Conservation (phyloP, 2,113 vertebrate species). For the Felis chaus region DNA sequence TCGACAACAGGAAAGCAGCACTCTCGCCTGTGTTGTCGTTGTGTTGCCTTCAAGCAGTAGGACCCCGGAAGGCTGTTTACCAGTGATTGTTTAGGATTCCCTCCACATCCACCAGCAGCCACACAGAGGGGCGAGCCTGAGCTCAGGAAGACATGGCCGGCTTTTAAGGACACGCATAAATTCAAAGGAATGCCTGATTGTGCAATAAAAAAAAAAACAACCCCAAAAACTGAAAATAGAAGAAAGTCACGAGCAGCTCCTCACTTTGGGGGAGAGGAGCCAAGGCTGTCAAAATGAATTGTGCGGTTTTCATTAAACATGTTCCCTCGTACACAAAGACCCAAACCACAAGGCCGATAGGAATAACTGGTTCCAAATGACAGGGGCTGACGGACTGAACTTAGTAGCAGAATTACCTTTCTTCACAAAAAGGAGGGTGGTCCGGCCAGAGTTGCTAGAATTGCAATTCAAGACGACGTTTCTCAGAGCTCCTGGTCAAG, state of each 20-base stretch:
- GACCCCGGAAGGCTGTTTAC: background rate
- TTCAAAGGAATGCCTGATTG: constrained; percentile 70
- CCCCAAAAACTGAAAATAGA: constrained; percentile 58
- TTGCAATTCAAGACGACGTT: background rate
- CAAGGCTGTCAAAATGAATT: constrained; percentile 39
- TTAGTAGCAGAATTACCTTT: constrained; percentile 28
- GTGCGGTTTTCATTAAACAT: constrained; percentile 54
- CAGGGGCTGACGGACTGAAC: background rate
- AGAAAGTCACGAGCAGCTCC: constrained; percentile 39
- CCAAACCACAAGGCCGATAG: background rate
- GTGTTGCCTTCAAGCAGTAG: background rate
- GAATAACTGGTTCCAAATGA: background rate
- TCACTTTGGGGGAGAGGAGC: background rate
- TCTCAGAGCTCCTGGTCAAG: background rate
- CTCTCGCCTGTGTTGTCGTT: no score
- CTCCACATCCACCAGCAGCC: background rate
- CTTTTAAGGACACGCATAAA: constrained; percentile 56
- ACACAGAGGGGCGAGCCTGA: no score
- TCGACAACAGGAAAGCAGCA: fast-evolving
- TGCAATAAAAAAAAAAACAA: constrained; percentile 40
- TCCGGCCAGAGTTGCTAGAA: constrained; percentile 3
- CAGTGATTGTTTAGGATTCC: background rate
- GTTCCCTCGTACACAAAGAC: background rate
- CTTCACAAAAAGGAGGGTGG: background rate
- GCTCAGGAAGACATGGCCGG: background rate